These are phyloP conservation scores for Odocoileus virginianus DNA, from an alignment of 2,113 vertebrate genomes.

Conservation along the genomic window DNA sequence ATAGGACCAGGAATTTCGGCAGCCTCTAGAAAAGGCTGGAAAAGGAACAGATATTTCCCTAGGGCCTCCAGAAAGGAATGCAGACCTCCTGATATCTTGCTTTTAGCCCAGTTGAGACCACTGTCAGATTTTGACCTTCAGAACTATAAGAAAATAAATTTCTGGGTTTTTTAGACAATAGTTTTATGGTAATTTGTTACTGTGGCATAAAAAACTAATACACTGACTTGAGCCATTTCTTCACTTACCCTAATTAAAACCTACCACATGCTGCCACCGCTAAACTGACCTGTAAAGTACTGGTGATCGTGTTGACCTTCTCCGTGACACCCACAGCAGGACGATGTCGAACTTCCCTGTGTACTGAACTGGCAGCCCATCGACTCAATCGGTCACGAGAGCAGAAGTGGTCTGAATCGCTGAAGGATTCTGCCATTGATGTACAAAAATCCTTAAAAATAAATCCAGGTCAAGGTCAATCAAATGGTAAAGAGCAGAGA, in stretches of 20 bases:
- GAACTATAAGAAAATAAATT: not conserved
- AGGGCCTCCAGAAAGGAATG: not conserved
- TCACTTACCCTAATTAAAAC: not conserved
- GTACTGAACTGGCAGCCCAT: conserved; percentile 71
- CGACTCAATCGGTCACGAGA: conserved; percentile 68
- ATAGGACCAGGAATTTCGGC: not conserved
- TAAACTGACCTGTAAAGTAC: conserved; percentile 89
- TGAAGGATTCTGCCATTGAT: conserved; percentile 90
- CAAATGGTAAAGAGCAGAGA: not conserved
- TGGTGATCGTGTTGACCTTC: conserved; percentile 92
- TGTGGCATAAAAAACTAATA: not conserved
- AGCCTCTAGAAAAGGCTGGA: not conserved
- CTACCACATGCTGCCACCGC: not conserved
- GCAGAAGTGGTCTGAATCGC: conserved; percentile 85
- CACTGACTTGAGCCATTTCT: not conserved
- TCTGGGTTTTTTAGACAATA: not conserved
- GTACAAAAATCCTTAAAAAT: conserved; percentile 62
- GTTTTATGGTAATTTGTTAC: not conserved
- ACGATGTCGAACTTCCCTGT: conserved; percentile 59
- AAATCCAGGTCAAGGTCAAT: conserved; percentile 28
- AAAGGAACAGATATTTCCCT: not conserved
- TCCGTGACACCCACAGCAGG: conserved; percentile 81
- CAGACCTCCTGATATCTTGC: not conserved
- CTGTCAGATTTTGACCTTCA: not conserved
- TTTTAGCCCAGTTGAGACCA: not conserved